Evolutionary conservation across 2,797 vertebrate species (phyloP), one percentile per base, ranked within the genome.

Genomic region (Onychomys leucogaster): DNA sequence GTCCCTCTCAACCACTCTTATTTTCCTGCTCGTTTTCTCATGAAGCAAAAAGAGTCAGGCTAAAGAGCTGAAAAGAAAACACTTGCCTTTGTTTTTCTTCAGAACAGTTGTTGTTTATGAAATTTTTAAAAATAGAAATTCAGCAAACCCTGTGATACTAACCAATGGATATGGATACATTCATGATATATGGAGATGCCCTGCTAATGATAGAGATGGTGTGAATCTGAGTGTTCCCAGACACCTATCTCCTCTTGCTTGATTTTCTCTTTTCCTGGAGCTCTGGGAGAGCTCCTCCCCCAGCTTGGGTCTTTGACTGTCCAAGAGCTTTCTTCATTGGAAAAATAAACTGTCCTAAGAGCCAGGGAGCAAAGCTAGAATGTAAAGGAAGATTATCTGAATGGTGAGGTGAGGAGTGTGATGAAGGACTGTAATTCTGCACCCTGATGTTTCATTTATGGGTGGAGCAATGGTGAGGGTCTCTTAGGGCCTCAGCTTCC

Each of bases 71-170:
- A 93, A 94, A 89, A 91, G 49, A 77, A 95, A 92, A 59, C 41
- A 10, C 57, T 69, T 41, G 9, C 55, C 87, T 92, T 67, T 52
- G 34, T 63, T 95, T 85, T 61, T 92, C 88, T 90, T 95, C 41
- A 88, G 87, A 94, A 90, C 84, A 90, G 81, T 78, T 92, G 82
- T 84, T 94, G 69, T 96, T 98, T 95, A 83, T 91, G 57, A 89
- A 32, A 29, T 61, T 61, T 92, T 86, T 6, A 57, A 92, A 73
- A 94, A 95, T 65, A 95, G 77, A 94, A 65, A 96, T 94, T 94
- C 49, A 23, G 91, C 52, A 89, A 97, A 52, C 29, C 43, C 63
- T 88, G 32, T 96, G 86, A 91, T 93, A 87, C 89, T 89, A 83
- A 83, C 52, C 2, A n/a, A 81, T 87, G 59, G 41, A 95, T 82